Percentiles rank a stretch among this genome's conserved stretches.
Conservation (phyloP, 2,888 invertebrate species). For the Agrochola litura region DNA sequence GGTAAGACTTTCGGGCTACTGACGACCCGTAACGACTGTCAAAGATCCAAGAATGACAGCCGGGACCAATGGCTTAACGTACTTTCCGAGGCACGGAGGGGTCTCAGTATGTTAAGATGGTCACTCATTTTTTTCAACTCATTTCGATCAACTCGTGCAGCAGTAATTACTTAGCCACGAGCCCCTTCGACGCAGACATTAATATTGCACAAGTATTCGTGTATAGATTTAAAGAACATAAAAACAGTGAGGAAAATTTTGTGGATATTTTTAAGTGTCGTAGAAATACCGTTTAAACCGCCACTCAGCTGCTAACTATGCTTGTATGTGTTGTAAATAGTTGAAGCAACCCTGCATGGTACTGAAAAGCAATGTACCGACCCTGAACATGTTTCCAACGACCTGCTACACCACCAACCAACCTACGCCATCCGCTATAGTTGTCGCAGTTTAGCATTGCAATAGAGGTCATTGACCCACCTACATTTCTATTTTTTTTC, state of each 20-base stretch:
- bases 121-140: too few relatives aligned
- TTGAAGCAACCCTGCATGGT: neutral
- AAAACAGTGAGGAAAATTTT: neutral
- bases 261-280: too few relatives aligned
- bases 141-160: too few relatives aligned
- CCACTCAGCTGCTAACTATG: too few relatives aligned
- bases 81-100: too few relatives aligned
- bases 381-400: neutral
- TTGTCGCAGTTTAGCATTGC: neutral
- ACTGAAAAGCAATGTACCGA: neutral
- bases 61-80: too few relatives aligned
- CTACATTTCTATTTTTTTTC: neutral
- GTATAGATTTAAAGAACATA: neutral
- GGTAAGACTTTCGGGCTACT: too few relatives aligned
- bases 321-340: neutral
- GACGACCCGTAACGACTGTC: too few relatives aligned
- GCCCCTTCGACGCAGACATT: neutral
- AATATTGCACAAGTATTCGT: neutral
- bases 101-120: too few relatives aligned
- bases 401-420: too few relatives aligned
- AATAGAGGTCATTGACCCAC: neutral
- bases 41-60: too few relatives aligned
- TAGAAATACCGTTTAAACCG: neutral
- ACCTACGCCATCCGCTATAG: neutral
- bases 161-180: too few relatives aligned